A percentile compares a stretch with the other conserved stretches of the same genome.
Conservation (phyloP, 2,113 vertebrate species). For the Mesitornis unicolor region DNA sequence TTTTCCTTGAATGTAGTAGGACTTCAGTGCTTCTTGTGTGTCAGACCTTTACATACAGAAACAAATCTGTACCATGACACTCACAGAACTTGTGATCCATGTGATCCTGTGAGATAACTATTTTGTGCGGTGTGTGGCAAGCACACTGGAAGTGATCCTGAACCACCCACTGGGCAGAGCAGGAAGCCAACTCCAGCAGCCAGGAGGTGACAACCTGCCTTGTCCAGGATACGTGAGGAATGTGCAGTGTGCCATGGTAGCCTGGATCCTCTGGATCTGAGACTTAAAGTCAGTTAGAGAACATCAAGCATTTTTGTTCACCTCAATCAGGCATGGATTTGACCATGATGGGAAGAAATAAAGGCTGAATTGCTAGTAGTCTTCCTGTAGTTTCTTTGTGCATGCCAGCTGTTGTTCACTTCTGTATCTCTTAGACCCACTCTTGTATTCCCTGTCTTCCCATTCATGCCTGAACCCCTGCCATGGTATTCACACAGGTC, state of each 20-base stretch:
- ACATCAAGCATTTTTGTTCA: not conserved
- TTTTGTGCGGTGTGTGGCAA: not conserved
- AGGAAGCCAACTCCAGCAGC: not conserved
- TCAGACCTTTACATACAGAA: not conserved
- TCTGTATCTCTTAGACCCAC: not conserved
- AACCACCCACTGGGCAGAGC: not conserved
- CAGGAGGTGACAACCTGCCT: not conserved
- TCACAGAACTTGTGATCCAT: not conserved
- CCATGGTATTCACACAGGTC: not conserved
- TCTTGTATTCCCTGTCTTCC: not conserved
- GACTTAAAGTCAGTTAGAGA: not conserved
- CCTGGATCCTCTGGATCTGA: not conserved
- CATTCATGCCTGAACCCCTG: not conserved
- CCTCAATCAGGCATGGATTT: not conserved
- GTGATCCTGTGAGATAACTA: not conserved
- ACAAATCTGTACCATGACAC: not conserved
- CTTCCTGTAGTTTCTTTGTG: not conserved
- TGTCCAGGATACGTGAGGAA: not conserved
- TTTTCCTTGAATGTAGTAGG: not conserved
- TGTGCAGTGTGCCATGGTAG: not conserved
- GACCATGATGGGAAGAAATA: not conserved
- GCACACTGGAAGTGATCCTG: not conserved
- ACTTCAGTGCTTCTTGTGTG: not conserved
- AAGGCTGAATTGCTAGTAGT: not conserved
- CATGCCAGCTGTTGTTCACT: not conserved